Percentiles rank a stretch among this genome's conserved stretches.
Conservation (phyloP, 2,888 invertebrate genomes). For the Antitype chi region DNA sequence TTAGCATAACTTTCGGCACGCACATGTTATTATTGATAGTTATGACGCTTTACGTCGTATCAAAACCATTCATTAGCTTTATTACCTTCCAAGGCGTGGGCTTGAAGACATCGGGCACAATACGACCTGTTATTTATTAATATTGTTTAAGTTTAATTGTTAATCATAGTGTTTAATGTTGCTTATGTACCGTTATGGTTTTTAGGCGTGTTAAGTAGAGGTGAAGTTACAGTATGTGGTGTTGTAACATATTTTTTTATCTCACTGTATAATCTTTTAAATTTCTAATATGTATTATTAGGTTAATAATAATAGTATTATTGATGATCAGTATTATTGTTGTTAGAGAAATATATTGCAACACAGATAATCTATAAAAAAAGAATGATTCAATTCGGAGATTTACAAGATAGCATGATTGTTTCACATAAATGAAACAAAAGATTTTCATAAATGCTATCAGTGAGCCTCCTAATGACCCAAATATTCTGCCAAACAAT, state of each 20-base stretch:
- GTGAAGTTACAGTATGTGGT: constrained; percentile 25
- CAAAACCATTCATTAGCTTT: constrained; percentile 66
- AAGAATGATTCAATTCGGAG: neutral
- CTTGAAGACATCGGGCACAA: constrained; percentile 60
- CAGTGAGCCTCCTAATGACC: too few relatives aligned
- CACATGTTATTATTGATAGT: constrained; percentile 61
- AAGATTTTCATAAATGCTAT: neutral
- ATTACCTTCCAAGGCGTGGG: constrained; percentile 62
- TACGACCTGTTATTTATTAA: constrained; percentile 64
- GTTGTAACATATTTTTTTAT: constrained; percentile 28
- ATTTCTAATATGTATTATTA: neutral
- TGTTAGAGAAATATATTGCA: neutral
- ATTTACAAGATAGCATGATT: neutral
- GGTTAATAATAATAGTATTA: neutral
- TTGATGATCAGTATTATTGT: neutral
- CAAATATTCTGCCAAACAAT: neutral
- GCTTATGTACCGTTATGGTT: constrained; percentile 51
- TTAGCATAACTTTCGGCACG: constrained; percentile 63
- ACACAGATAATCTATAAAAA: neutral
- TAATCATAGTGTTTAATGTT: constrained; percentile 61
- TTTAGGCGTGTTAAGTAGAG: constrained; percentile 47
- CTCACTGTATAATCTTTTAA: constrained; percentile 4
- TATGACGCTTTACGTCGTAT: constrained; percentile 61
- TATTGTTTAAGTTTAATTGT: constrained; percentile 63
- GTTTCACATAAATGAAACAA: neutral